These are phyloP conservation scores for Notodromas monacha DNA, from an alignment of 2,888 invertebrate genomes.

Conservation along the genomic window DNA sequence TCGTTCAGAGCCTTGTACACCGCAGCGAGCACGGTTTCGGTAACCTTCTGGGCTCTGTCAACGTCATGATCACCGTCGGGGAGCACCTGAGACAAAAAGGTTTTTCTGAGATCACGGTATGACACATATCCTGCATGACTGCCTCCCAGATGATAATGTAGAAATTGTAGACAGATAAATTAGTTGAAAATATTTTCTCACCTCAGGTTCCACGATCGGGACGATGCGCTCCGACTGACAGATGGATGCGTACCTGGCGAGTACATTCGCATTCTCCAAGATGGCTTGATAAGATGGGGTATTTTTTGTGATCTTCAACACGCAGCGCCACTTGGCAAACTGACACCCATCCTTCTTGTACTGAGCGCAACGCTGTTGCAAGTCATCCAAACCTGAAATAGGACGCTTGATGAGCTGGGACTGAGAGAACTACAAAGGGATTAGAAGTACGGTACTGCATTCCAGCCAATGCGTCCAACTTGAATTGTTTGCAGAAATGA, in stretches of 20 bases:
- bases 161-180: too few relatives aligned
- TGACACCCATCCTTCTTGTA: conserved; percentile 90
- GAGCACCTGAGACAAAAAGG: conserved; percentile 34
- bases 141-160: too few relatives aligned
- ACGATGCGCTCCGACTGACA: conserved; percentile 87
- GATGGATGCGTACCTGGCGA: conserved; percentile 84
- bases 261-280: conserved; percentile 73
- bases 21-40: conserved; percentile 71
- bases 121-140: too few relatives aligned
- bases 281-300: conserved; percentile 70
- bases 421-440: too few relatives aligned
- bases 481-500: too few relatives aligned
- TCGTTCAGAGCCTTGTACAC: conserved; percentile 85
- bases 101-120: too few relatives aligned
- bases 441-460: too few relatives aligned
- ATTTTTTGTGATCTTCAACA: conserved; percentile 63
- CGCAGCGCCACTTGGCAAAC: conserved; percentile 95
- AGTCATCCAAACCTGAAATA: conserved; percentile 71
- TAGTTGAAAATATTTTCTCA: too few relatives aligned
- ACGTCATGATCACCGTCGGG: conserved; percentile 92
- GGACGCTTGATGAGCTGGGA: too few relatives aligned
- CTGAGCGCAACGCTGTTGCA: conserved; percentile 70
- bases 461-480: too few relatives aligned
- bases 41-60: conserved; percentile 67
- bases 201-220: conserved; percentile 92